Evolutionary conservation across 2,797 vertebrate genomes (phyloP).

Genomic region (Centroberyx gerrardi): DNA sequence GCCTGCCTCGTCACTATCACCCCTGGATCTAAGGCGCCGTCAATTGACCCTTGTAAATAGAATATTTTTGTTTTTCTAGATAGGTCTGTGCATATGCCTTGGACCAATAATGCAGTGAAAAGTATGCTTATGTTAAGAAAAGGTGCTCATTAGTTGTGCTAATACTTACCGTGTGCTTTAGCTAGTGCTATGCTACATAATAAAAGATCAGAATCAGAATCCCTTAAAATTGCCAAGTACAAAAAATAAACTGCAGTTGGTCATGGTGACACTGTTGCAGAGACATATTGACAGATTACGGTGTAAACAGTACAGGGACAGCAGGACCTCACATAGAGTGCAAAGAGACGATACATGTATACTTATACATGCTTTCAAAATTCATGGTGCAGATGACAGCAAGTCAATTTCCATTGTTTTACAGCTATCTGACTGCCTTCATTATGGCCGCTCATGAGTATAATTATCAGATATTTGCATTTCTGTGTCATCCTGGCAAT

Average conservation of each 20-base stretch:
- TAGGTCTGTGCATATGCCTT: slow-evolving; percentile 7
- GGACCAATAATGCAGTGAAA: slow-evolving; percentile 12
- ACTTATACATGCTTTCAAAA: background rate
- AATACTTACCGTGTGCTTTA: background rate
- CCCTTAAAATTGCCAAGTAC: background rate
- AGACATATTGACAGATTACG: too few relatives aligned
- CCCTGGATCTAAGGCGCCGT: slow-evolving; percentile 50
- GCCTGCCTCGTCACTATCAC: slow-evolving; percentile 23
- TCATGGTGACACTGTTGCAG: too few relatives aligned
- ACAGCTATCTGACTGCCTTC: background rate
- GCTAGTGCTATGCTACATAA: background rate
- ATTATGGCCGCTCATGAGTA: slow-evolving; percentile 10
- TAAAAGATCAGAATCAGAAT: slow-evolving; percentile 15
- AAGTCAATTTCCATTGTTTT: background rate
- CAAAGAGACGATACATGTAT: slow-evolving; percentile 4
- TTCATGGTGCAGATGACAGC: background rate
- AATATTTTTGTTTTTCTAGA: slow-evolving; percentile 51
- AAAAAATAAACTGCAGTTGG: too few relatives aligned
- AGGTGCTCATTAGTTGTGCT: background rate
- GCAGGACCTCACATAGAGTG: background rate
- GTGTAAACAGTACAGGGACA: background rate
- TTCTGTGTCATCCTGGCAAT: slow-evolving; percentile 11
- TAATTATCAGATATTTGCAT: slow-evolving; percentile 25
- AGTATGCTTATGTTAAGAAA: background rate
- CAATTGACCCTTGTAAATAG: slow-evolving; percentile 60